Evolutionary conservation across 2,797 vertebrate genomes (phyloP).

Genomic region (Hypotaenidia okinawae): DNA sequence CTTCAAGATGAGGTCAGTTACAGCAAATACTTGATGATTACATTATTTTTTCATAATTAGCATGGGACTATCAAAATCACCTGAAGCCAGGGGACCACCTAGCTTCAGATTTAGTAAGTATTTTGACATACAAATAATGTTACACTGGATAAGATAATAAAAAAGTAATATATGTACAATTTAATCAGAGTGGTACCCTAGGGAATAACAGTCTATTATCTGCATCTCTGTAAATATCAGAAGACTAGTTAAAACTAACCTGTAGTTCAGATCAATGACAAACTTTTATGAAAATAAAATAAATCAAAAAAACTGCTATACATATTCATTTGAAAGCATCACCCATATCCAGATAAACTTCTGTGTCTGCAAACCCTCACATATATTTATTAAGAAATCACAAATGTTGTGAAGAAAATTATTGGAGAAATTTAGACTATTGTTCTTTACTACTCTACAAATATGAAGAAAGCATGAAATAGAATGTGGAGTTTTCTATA

Average conservation of each 20-base stretch:
- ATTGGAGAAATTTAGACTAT: neutral
- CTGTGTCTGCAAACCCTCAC: neutral
- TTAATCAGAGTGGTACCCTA: neutral
- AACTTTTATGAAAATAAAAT: neutral
- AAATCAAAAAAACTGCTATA: neutral
- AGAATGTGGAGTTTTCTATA: neutral
- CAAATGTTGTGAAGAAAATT: neutral
- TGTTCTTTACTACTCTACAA: neutral
- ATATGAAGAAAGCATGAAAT: neutral
- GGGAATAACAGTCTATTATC: neutral
- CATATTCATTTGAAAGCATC: neutral
- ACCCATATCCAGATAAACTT: neutral
- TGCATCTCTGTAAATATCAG: slow-evolving; percentile 16
- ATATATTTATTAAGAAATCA: neutral
- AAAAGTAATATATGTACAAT: neutral
- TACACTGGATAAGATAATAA: neutral
- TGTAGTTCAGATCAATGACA: neutral
- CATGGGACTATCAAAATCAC: neutral
- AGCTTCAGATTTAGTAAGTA: neutral
- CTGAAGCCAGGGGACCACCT: neutral
- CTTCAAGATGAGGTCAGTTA: neutral
- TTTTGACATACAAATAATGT: neutral
- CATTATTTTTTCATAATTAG: neutral
- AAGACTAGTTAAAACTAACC: neutral
- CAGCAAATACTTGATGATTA: neutral